Evolutionary conservation across 2,797 vertebrate species (phyloP).

Genomic region (Characodon lateralis): DNA sequence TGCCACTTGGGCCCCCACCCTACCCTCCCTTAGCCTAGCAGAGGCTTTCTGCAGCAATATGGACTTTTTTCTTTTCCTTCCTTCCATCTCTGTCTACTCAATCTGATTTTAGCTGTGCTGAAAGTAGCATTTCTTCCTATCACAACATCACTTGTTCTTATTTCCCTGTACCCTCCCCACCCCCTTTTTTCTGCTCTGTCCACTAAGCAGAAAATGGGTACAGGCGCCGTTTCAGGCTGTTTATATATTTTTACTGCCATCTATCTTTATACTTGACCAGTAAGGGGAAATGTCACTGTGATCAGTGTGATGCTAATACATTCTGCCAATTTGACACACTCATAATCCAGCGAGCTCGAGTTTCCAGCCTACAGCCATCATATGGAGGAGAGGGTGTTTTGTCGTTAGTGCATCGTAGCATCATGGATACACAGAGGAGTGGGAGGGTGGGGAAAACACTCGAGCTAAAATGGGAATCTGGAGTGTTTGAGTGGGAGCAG

Average conservation of each 20-base stretch:
- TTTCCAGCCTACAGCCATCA: constrained; percentile 42
- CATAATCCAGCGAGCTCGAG: constrained; percentile 46
- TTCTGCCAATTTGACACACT: constrained; percentile 61
- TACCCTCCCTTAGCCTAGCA: constrained; percentile 26
- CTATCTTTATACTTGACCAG: constrained; percentile 66
- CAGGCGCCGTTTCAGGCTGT: constrained; percentile 41
- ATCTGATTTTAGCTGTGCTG: constrained; percentile 58
- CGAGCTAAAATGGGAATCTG: constrained; percentile 57
- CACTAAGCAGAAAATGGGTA: constrained; percentile 62
- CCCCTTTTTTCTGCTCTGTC: constrained; percentile 25
- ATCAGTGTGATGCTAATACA: constrained; percentile 59
- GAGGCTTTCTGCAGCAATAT: constrained; percentile 36
- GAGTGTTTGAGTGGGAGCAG: constrained; percentile 53
- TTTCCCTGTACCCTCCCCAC: constrained; percentile 11
- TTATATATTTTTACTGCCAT: constrained; percentile 45
- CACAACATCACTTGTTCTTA: constrained; percentile 43
- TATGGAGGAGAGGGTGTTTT: constrained; percentile 41
- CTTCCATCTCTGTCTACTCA: constrained; percentile 25
- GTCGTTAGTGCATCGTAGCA: constrained; percentile 20
- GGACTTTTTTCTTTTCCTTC: constrained; percentile 3
- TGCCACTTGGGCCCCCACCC: constrained; percentile 48
- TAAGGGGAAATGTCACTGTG: constrained; percentile 52
- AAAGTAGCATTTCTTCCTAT: constrained; percentile 60
- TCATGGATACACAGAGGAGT: constrained; percentile 36
- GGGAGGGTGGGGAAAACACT: constrained; percentile 58